Evolutionary conservation across 2,888 invertebrate species (phyloP).

Genomic region (Cepaea hortensis): DNA sequence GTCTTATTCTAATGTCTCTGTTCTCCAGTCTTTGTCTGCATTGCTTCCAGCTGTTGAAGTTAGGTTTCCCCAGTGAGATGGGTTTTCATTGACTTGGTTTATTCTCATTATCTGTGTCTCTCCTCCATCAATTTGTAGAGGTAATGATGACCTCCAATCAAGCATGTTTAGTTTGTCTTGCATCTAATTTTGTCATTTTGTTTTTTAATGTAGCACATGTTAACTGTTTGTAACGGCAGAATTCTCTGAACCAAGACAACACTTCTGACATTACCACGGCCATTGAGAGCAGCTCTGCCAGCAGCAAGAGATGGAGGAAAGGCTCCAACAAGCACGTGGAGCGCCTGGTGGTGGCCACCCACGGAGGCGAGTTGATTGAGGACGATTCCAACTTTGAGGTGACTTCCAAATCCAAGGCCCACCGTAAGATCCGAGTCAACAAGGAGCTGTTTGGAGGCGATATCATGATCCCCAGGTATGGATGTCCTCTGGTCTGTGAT

Average conservation of each 20-base stretch:
- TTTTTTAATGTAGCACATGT: no score
- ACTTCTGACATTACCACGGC: conserved; percentile 66
- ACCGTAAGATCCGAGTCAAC: conserved; percentile 71
- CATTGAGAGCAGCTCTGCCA: conserved; percentile 59
- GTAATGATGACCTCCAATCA: no score
- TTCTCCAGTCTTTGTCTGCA: no score
- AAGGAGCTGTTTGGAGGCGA: conserved; percentile 70
- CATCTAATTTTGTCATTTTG: no score
- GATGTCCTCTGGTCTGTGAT: background rate
- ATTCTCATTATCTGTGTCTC: no score
- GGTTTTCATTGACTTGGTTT: no score
- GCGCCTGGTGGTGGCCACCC: conserved; percentile 52
- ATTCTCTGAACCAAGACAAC: conserved; percentile 51
- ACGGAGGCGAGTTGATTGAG: conserved; percentile 61
- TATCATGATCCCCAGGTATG: conserved; percentile 68
- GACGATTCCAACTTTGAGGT: conserved; percentile 72
- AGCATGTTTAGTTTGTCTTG: no score
- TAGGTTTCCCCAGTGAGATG: no score
- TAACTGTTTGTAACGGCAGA: background rate
- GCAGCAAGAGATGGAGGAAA: conserved; percentile 52
- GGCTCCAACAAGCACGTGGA: conserved; percentile 48
- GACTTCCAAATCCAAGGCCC: conserved; percentile 73
- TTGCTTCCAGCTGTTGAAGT: no score
- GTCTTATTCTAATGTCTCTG: no score
- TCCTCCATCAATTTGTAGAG: no score